Evolutionary conservation across 2,797 vertebrate genomes (phyloP).

Genomic region (Sebastolobus altivelis): DNA sequence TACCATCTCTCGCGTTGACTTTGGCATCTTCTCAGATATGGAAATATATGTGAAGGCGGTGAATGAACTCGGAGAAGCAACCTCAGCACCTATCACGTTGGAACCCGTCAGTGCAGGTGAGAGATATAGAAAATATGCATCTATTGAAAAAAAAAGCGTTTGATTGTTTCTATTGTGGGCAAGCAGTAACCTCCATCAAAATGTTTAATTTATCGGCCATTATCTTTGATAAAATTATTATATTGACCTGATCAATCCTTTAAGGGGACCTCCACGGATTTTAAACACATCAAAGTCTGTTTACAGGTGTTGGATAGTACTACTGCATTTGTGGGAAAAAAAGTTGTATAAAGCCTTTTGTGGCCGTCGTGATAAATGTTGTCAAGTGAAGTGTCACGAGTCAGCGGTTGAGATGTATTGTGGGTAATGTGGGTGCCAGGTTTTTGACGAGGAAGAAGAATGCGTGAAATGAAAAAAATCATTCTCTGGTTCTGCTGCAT

Average conservation of each 20-base stretch:
- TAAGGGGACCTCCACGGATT: neutral
- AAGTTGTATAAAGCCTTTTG: neutral
- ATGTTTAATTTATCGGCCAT: neutral
- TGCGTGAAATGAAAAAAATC: too few relatives aligned
- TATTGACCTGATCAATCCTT: neutral
- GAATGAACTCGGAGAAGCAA: conserved; percentile 87
- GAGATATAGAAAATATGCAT: neutral
- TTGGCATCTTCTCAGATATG: conserved; percentile 83
- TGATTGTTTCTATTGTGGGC: neutral
- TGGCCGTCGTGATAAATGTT: neutral
- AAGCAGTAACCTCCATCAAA: neutral
- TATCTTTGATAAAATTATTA: neutral
- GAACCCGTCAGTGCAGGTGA: conserved; percentile 90
- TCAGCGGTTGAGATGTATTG: neutral
- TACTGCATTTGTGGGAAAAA: neutral
- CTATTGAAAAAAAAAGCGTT: neutral
- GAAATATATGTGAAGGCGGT: conserved; percentile 85
- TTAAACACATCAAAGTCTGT: neutral
- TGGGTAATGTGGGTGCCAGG: neutral
- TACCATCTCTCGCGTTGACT: conserved; percentile 82
- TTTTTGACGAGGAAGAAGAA: neutral
- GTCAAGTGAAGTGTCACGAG: neutral
- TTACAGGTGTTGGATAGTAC: neutral
- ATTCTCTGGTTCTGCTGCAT: neutral
- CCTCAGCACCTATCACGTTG: conserved; percentile 76